Base-by-base conservation (phyloP, 2,113 vertebrate genomes). In the Xenus cinereus region DNA sequence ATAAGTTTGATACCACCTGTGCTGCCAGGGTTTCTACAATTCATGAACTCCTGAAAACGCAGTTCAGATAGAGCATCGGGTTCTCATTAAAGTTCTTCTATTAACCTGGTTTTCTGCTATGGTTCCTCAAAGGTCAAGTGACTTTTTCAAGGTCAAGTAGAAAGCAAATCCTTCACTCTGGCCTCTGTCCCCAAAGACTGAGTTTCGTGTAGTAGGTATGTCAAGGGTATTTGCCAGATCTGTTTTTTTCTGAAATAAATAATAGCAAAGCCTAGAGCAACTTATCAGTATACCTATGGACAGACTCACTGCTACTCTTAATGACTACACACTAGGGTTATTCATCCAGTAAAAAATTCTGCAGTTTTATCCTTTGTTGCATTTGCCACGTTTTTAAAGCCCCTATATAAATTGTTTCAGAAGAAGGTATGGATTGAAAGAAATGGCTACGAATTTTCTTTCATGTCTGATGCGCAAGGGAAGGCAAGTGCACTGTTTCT, bases 41-140 rank as follows among this genome's bases (percentile, higher is more conserved):
- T 95, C 63, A 93, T 72, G 84, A 89, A 51, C 27, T 75, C 37
- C 33, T 74, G 69, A 86, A 95, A 90, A 90, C 88, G 92, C 88
- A 67, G 76, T 56, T 89, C 72, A 41, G 64, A 59, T 39, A 11
- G 54, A 77, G 76, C 37, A 84, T 69, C n/a, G 71, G 7, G 12
- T 51, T 89, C 72, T 94, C 23, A 64, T 93, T 89, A 60, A 84
- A 90, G 51, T 91, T 78, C 33, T 71, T 84, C 84, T 93, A 7
- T 76, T 89, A 78, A 71, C 60, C 48, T 75, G 77, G 5, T 76
- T 96, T 91, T 94, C 66, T 43, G 20, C 22, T 53, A 12, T 24
- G 35, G 64, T 66, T 64, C 12, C 33, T 89, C 64, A 84, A 87
- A 92, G 88, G 89, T 87, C 84, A 91, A 94, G 51, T 73, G 60